Percentiles rank a stretch among this genome's conserved stretches.
These are phyloP conservation scores for Morpho helenor DNA, from an alignment of 2,888 invertebrate genomes.

Conservation along the genomic window DNA sequence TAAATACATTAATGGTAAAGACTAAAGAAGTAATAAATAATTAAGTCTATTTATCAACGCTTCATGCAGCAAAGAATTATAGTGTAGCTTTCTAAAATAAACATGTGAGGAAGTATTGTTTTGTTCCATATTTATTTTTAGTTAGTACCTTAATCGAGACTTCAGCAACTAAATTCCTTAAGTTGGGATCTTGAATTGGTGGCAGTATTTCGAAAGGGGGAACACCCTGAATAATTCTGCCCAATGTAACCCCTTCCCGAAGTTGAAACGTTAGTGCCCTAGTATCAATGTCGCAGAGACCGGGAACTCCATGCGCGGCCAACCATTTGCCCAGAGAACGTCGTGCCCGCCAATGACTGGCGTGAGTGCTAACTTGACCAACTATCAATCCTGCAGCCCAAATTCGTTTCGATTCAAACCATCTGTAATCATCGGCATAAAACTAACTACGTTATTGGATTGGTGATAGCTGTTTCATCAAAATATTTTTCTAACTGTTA, in stretches of 20 bases:
- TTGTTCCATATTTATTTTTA: too few species aligned
- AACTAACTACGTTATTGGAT: too few species aligned
- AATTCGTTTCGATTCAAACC: constrained; percentile 94
- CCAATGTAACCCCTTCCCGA: constrained; percentile 91
- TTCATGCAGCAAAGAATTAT: too few species aligned
- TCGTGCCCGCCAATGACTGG: constrained; percentile 94
- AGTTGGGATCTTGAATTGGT: constrained; percentile 87
- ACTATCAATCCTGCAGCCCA: constrained; percentile 96
- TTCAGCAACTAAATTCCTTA: constrained; percentile 92
- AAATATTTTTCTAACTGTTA: too few species aligned
- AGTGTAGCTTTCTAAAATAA: too few species aligned
- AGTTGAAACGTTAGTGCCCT: constrained; percentile 95
- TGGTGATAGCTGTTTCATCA: too few species aligned
- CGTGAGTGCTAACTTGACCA: constrained; percentile 90
- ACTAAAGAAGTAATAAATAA: too few species aligned
- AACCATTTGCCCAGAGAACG: constrained; percentile 93
- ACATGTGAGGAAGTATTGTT: too few species aligned
- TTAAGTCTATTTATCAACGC: too few species aligned
- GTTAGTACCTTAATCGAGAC: constrained; percentile 87
- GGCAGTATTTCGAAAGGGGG: constrained; percentile 58
- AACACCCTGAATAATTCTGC: constrained; percentile 80
- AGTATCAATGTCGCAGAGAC: constrained; percentile 95
- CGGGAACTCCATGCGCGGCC: constrained; percentile 87
- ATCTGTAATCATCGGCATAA: constrained; percentile 68
- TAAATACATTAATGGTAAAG: too few species aligned